Base-by-base conservation (phyloP, 2,113 vertebrate species). In the Rynchops niger region DNA sequence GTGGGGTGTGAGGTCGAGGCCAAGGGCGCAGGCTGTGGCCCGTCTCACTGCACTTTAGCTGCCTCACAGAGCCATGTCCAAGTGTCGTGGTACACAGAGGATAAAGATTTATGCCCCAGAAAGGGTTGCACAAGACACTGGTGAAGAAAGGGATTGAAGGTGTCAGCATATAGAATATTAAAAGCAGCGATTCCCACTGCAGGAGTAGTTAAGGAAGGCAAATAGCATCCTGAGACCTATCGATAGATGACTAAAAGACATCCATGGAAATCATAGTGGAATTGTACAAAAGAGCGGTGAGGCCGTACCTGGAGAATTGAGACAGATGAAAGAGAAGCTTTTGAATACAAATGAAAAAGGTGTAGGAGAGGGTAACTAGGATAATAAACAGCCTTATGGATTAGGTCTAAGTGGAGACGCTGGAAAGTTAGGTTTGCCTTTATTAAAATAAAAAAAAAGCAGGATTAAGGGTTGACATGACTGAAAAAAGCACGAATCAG, bases 331-430 rank as follows among this genome's bases (percentile, higher is more conserved):
- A 82, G 87, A 43, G 69, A 96, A 53, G 85, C 85, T 82, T 93
- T 80, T 87, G 89, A 95, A 96, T 95, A 78, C 85, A 71, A 82
- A 90, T 88, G 72, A 17, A 85, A 87, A 91, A 84, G 80, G 66
- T 90, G 29, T 52, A 55, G 73, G 40, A 76, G 90, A 97, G 93
- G 77, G 70, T 95, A 87, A 93, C 73, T 22, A 81, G 93, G 95
- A 87, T 93, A 95, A 97, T 96, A 95, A 95, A 92, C 94, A 86
- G 93, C 76, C 88, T 45, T 14, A n/a, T 83, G 90, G 95, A 92
- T 95, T 97, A 95, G 86, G 96, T 94, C 95, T 91, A 95, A 97
- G 96, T 88, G 91, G 95, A 92, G 93, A 92, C 3, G 9, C 95
- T 91, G 38, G 91, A 43, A 96, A 97, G 96, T 95, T 40, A 96